Conservation (phyloP, 2,797 vertebrate species). For the Centropyge bicolor region DNA sequence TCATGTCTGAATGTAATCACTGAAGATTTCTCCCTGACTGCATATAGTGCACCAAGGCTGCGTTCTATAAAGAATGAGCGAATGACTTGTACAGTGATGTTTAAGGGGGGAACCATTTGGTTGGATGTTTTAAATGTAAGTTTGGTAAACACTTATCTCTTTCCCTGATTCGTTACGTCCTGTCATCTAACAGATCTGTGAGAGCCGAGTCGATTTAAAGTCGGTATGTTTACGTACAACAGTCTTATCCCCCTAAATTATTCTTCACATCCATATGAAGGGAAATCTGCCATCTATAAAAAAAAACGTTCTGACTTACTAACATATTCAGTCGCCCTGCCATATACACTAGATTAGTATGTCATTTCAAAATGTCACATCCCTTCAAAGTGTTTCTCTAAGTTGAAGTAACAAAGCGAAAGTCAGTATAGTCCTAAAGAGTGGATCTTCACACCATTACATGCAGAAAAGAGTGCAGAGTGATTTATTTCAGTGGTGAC, state of each 20-base stretch:
- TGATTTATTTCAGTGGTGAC: slow-evolving; percentile 69
- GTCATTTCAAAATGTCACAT: slow-evolving; percentile 62
- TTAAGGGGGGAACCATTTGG: slow-evolving; percentile 56
- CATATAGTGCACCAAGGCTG: slow-evolving; percentile 76
- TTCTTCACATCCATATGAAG: slow-evolving; percentile 53
- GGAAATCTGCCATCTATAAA: slow-evolving; percentile 52
- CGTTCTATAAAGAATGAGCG: slow-evolving; percentile 67
- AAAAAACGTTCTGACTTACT: slow-evolving; percentile 40
- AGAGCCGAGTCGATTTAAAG: slow-evolving; percentile 54
- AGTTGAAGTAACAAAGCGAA: slow-evolving; percentile 68
- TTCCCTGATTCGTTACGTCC: slow-evolving; percentile 80
- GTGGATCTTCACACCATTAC: slow-evolving; percentile 75
- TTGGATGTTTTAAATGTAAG: slow-evolving; percentile 68
- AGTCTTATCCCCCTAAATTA: slow-evolving; percentile 60
- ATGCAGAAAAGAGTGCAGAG: slow-evolving; percentile 77
- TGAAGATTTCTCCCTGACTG: slow-evolving; percentile 78
- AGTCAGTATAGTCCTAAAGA: slow-evolving; percentile 70
- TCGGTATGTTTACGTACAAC: slow-evolving; percentile 58
- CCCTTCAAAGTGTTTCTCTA: slow-evolving; percentile 64
- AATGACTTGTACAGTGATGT: slow-evolving; percentile 70
- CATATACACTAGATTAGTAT: slow-evolving; percentile 56
- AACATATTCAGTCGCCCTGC: slow-evolving; percentile 63
- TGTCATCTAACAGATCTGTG: slow-evolving; percentile 60
- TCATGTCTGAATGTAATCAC: slow-evolving; percentile 68
- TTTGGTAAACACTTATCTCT: slow-evolving; percentile 80